These are phyloP conservation scores for Cuculus canorus DNA, from an alignment of 2,797 vertebrate species.

Conservation along the genomic window DNA sequence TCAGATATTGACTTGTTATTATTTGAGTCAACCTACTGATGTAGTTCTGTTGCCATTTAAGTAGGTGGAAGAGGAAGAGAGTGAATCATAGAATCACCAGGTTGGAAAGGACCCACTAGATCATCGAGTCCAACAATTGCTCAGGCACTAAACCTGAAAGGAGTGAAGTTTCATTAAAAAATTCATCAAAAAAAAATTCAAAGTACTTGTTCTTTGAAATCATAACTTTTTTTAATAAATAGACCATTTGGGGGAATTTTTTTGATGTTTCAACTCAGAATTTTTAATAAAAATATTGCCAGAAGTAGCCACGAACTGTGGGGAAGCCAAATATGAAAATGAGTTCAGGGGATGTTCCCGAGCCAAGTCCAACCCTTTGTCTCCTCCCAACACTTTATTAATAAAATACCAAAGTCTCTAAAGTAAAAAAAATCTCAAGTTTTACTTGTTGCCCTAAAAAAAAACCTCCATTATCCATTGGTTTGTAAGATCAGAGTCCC, in stretches of 20 bases:
- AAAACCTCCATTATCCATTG: background rate
- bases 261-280: background rate
- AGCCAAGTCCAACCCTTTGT: background rate
- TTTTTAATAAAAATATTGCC: background rate
- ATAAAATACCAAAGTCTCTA: background rate
- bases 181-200: background rate
- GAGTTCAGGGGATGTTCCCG: background rate
- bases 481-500: background rate
- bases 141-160: background rate
- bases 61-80: background rate
- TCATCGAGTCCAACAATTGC: no score
- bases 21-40: background rate
- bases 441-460: background rate
- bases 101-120: no score
- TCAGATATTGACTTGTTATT: background rate
- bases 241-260: fast-evolving
- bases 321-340: background rate
- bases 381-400: background rate
- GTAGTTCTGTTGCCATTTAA: background rate
- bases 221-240: background rate
- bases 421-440: background rate
- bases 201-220: background rate
- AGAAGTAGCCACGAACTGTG: background rate
- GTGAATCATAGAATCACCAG: no score
- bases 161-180: background rate